Conservation (phyloP, 2,113 vertebrate genomes). For the Equus quagga region DNA sequence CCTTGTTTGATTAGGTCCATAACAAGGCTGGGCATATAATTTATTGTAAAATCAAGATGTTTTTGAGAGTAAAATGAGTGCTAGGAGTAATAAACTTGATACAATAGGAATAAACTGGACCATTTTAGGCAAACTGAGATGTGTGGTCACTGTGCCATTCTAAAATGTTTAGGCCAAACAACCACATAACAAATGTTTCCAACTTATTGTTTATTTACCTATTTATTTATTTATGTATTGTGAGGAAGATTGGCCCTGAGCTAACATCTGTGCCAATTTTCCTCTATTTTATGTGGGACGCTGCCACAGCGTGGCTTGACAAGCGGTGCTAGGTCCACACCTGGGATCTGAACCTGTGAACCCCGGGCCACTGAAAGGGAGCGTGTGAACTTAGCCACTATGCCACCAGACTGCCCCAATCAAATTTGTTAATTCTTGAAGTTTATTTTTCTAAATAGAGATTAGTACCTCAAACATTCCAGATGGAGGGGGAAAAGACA, state of each 20-base stretch:
- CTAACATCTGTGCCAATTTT: too few species aligned
- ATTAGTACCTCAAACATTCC: background rate
- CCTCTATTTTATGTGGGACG: too few species aligned
- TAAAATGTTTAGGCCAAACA: background rate
- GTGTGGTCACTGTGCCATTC: background rate
- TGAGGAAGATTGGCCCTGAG: too few species aligned
- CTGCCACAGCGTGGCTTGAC: too few species aligned
- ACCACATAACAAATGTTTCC: background rate
- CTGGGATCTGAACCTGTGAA: too few species aligned
- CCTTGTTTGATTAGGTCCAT: background rate
- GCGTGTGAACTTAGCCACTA: too few species aligned
- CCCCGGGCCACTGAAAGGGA: too few species aligned
- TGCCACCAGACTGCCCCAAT: too few species aligned
- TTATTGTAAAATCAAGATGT: background rate
- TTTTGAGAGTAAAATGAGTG: background rate
- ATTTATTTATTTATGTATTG: too few species aligned
- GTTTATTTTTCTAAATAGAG: background rate
- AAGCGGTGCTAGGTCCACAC: too few species aligned
- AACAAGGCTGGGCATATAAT: background rate
- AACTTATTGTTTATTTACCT: too few species aligned
- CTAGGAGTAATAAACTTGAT: background rate
- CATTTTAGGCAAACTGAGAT: background rate
- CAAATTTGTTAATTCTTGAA: slow-evolving; percentile 13
- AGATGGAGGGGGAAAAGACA: background rate
- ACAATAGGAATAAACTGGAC: background rate